These are phyloP conservation scores for Kryphioiulus occultus DNA, from an alignment of 2,888 invertebrate species.

Conservation along the genomic window DNA sequence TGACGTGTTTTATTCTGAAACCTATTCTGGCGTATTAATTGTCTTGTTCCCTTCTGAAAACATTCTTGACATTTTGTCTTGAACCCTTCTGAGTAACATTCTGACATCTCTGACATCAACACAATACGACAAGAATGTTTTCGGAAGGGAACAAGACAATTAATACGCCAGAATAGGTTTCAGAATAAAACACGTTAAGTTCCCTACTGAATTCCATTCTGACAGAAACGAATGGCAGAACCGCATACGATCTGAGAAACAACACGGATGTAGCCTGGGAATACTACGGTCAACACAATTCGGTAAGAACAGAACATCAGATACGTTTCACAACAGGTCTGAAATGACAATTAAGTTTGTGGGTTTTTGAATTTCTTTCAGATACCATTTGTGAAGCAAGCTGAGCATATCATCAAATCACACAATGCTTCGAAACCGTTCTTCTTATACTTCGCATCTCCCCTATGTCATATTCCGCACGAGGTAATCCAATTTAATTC, in stretches of 20 bases:
- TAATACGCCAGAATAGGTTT: neutral
- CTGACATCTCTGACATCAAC: too few relatives aligned
- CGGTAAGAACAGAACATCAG: neutral
- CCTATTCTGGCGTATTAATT: too few relatives aligned
- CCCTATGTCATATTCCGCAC: conserved; percentile 56
- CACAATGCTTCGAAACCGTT: conserved; percentile 54
- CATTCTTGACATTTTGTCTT: too few relatives aligned
- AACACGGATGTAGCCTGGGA: conserved; percentile 51
- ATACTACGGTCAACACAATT: conserved; percentile 45
- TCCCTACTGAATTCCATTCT: too few relatives aligned
- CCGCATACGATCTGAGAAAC: conserved; percentile 53
- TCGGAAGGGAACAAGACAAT: too few relatives aligned
- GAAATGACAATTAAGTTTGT: neutral
- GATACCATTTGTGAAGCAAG: neutral
- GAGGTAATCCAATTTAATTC: too few relatives aligned
- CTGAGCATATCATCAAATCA: conserved; percentile 50
- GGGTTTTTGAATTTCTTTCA: neutral
- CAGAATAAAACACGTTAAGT: neutral
- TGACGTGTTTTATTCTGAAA: neutral
- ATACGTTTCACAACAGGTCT: neutral
- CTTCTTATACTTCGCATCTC: conserved; percentile 57
- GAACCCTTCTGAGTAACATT: too few relatives aligned
- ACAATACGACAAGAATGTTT: too few relatives aligned
- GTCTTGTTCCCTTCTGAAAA: too few relatives aligned
- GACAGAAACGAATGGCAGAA: neutral